Evolutionary conservation across 2,888 invertebrate species (phyloP).

Genomic region (Acrobasis repandana): DNA sequence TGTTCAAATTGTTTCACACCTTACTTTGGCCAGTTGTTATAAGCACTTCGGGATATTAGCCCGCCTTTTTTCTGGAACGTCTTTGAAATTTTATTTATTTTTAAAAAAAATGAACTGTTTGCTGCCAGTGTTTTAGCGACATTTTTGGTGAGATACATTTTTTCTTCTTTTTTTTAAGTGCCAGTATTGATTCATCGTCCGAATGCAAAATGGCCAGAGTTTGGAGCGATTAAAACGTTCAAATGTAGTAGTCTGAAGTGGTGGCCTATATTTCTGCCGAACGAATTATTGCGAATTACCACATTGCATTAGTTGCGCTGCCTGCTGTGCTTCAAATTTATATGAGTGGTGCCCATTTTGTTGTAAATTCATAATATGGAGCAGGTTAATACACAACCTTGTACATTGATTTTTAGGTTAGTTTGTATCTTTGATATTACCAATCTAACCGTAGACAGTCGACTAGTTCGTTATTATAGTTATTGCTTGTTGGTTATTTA

Average conservation of each 20-base stretch:
- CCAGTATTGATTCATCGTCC: slow-evolving; percentile 1
- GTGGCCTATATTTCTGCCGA: slow-evolving; percentile 55
- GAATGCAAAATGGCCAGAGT: slow-evolving; percentile 20
- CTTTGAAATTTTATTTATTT: slow-evolving; percentile 32
- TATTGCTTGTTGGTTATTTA: neutral
- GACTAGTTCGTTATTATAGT: neutral
- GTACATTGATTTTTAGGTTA: slow-evolving; percentile 13
- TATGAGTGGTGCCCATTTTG: slow-evolving; percentile 26
- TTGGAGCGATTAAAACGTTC: slow-evolving; percentile 20
- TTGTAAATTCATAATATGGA: slow-evolving; percentile 15
- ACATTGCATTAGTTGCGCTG: slow-evolving; percentile 40
- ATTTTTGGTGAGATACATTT: slow-evolving; percentile 3
- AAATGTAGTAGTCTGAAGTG: slow-evolving; percentile 41
- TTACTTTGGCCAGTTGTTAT: slow-evolving; percentile 62
- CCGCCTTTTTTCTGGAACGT: slow-evolving; percentile 48
- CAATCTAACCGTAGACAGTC: neutral
- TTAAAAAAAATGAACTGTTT: slow-evolving; percentile 22
- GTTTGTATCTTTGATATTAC: neutral
- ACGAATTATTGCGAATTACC: slow-evolving; percentile 55
- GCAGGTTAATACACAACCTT: slow-evolving; percentile 15
- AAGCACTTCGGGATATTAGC: slow-evolving; percentile 56
- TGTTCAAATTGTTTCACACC: slow-evolving; percentile 62
- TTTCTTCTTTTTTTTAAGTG: neutral
- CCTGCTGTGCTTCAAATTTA: slow-evolving; percentile 30
- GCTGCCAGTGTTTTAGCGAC: slow-evolving; percentile 15